phyloP scores from a whole-genome alignment of 1,140 invertebrate species.

The Anadara kagoshimensis region DNA sequence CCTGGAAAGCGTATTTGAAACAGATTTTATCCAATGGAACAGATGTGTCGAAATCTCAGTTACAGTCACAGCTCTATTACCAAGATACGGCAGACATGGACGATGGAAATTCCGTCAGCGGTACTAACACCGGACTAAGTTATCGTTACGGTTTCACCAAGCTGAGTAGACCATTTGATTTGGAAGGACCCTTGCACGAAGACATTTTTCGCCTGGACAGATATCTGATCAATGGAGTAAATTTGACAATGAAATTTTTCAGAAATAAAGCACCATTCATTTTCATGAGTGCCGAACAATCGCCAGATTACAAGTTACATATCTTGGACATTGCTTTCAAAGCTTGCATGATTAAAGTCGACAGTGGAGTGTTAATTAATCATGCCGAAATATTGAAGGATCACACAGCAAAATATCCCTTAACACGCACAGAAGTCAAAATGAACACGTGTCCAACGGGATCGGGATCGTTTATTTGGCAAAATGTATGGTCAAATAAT shows the following conservation, averaged over 20 bases:
- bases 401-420: conserved; percentile 4
- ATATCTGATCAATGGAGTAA: conserved; percentile 25
- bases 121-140: neutral
- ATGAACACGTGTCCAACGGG: conserved; percentile 12
- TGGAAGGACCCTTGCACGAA: conserved; percentile 15
- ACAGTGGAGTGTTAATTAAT: conserved; percentile 9
- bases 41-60: conserved; percentile 10
- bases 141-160: conserved; percentile 13
- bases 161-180: conserved; percentile 15
- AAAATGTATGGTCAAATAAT: conserved; percentile 4
- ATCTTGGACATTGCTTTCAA: conserved; percentile 11
- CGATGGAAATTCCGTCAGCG: neutral
- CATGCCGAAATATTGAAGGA: conserved; percentile 5
- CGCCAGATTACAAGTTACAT: conserved; percentile 4
- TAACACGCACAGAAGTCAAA: conserved; percentile 11
- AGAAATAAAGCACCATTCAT: conserved; percentile 6
- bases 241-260: conserved; percentile 15
- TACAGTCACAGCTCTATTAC: conserved; percentile 10
- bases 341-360: neutral
- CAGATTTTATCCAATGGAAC: neutral
- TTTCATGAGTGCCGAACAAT: conserved; percentile 6
- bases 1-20: conserved; percentile 23
- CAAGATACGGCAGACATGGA: conserved; percentile 11
- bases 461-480: conserved; percentile 12
- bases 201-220: conserved; percentile 13